Evolutionary conservation across 1,140 invertebrate species (phyloP), one percentile per base, ranked within the genome.

Genomic region (Trissolcus basalis): DNA sequence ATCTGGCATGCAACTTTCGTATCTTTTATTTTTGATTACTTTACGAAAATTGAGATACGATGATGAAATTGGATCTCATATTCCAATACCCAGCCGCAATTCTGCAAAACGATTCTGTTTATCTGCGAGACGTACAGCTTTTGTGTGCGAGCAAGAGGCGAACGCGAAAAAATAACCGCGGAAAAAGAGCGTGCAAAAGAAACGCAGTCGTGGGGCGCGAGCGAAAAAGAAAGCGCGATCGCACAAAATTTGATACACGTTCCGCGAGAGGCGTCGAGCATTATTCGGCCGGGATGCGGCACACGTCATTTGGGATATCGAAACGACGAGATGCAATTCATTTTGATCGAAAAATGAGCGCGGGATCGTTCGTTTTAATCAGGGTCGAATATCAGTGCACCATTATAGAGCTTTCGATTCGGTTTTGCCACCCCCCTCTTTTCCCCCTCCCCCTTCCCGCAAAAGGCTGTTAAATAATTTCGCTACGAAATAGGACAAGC

Each of bases 391-490:
- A 74, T 78, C 77, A 67, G 60, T 68, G 63, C 53, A 45, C 60
- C 70, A 74, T 77, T 71, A 77, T 63, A 61, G 19, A 27, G 19
- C 61, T 54, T 78, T 78, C 65, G 69, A 73, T 68, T 73, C 54
- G 61, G 63, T 35, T 48, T 10, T 8, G 7, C 16, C 15, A 0
- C 12, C n/a, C 33, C 10, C 27, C n/a, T n/a, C n/a, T n/a, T n/a
- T n/a, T n/a, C n/a, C n/a, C n/a, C 33, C 4, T 16, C 41, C n/a
- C n/a, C 33, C 36, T 56, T 15, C 39, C 73, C 51, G 60, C 65
- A 48, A 27, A 27, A 16, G 67, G 36, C 61, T 67, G 75, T 70
- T 74, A 74, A 78, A 78, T 78, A 78, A 78, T 78, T 74, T 78
- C 27, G 53, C 69, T 44, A 44, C 54, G 27, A 78, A 74, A 71